Base-by-base conservation (phyloP, 2,888 invertebrate species). In the Miltochrista miniata region DNA sequence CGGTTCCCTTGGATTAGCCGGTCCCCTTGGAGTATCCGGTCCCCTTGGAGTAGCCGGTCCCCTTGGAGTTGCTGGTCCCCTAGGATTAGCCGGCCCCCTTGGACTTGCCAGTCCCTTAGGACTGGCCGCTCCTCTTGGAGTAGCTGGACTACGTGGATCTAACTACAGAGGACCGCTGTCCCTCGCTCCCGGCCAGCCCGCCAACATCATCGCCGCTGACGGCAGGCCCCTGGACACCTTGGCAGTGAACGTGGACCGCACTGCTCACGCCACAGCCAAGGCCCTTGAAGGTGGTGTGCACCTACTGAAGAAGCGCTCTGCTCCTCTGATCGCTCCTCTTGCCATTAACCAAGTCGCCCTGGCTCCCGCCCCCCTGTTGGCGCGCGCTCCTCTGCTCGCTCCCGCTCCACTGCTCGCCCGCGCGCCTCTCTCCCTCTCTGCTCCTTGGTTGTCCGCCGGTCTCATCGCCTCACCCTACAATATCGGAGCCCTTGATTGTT, bases 191-290 rank as follows among this genome's bases (percentile, higher is more conserved):
- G 85, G 87, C 37, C 87, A 88, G 68, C 89, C 90, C 37, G 89
- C 90, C 54, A 83, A 76, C 71, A 82, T 89, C 56, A 59, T 87
- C 57, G 84, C 79, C 1, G 79, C 83, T 41, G 87, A 87, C 62
- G 88, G 89, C 69, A 85, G 85, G 64, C 90, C 90, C 0, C 69
- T 89, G 39, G 90, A 90, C 64, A 90, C 90, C 44, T 64, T 88
- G 48, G 85, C 85, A 35, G 90, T 90, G 29, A 89, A 89, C 74
- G 61, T 87, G 68, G 89, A 88, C 69, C 84, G 86, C 48, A 82
- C 83, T n/a, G 81, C 81, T 5, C 87, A 87, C 68, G 58, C 69
- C 54, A 81, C 85, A 38, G 83, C 87, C 12, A 80, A 77, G 61
- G 81, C 85, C 34, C 62, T 86, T 42, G 73, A 72, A 1, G 41